Evolutionary conservation across 2,113 vertebrate species (phyloP).

Genomic region (Holacanthus passer): DNA sequence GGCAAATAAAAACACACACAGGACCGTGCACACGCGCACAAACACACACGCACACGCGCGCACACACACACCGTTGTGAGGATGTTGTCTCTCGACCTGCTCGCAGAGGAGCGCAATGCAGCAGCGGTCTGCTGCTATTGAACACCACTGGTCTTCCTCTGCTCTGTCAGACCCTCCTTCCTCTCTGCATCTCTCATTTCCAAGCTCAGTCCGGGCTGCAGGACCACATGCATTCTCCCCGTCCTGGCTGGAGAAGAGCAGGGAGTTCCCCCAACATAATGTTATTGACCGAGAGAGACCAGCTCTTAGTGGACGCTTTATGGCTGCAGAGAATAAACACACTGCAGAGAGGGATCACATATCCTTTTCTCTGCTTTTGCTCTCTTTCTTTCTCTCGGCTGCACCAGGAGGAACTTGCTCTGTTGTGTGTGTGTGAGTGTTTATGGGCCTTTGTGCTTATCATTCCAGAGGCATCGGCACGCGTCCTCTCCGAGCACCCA

Average conservation of each 20-base stretch:
- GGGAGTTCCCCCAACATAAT: slow-evolving; percentile 38
- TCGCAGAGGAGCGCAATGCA: slow-evolving; percentile 84
- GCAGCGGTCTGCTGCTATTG: slow-evolving; percentile 74
- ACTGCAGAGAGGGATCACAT: slow-evolving; percentile 56
- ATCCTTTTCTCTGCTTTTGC: not conserved
- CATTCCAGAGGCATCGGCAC: slow-evolving; percentile 61
- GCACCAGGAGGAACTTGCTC: slow-evolving; percentile 27
- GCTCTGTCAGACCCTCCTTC: slow-evolving; percentile 35
- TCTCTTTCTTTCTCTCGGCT: not conserved
- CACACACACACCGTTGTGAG: slow-evolving; percentile 33
- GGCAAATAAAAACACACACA: not conserved
- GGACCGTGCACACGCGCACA: too few species aligned
- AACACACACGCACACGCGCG: not conserved
- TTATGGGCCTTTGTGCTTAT: slow-evolving; percentile 38
- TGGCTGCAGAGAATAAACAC: slow-evolving; percentile 62
- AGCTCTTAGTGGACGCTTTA: slow-evolving; percentile 58
- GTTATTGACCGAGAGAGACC: slow-evolving; percentile 54
- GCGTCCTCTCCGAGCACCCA: slow-evolving; percentile 60
- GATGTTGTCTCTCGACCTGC: slow-evolving; percentile 73
- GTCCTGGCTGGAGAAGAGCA: slow-evolving; percentile 36
- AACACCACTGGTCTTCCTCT: slow-evolving; percentile 66
- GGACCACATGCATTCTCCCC: slow-evolving; percentile 16
- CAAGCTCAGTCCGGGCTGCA: slow-evolving; percentile 17
- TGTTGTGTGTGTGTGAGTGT: slow-evolving; percentile 6
- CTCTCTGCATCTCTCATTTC: slow-evolving; percentile 61